phyloP scores from a whole-genome alignment of 1,140 invertebrate genomes.

The Bombus vancouverensis region DNA sequence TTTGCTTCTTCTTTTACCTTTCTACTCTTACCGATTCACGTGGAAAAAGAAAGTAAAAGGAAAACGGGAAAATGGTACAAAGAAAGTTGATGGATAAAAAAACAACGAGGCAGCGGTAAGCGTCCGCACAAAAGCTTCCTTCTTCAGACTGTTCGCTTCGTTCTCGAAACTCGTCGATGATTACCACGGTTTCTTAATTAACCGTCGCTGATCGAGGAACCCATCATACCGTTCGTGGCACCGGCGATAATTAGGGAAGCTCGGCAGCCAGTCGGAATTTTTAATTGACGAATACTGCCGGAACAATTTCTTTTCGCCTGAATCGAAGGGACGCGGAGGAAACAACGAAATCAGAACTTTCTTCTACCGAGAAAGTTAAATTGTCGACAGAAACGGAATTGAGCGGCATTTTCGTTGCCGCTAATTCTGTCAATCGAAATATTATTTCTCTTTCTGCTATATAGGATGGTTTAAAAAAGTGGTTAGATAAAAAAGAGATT shows the following conservation, averaged over 20 bases:
- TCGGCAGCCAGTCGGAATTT: constrained; percentile 56
- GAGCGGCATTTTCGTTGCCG: constrained; percentile 1
- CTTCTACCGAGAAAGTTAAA: constrained; percentile 32
- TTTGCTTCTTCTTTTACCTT: not conserved
- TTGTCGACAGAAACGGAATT: constrained; percentile 24
- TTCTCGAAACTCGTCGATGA: constrained; percentile 54
- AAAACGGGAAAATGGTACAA: not conserved
- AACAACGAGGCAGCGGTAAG: constrained; percentile 25
- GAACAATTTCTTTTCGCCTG: constrained; percentile 32
- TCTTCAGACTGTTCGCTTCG: constrained; percentile 30
- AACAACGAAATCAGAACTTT: constrained; percentile 32
- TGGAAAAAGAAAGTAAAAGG: not conserved
- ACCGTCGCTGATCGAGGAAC: constrained; percentile 62
- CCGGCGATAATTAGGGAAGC: constrained; percentile 63
- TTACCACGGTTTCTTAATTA: constrained; percentile 63
- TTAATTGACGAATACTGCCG: constrained; percentile 61
- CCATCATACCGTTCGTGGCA: constrained; percentile 11
- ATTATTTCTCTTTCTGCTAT: not conserved
- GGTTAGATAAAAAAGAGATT: too few relatives aligned
- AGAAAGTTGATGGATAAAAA: constrained; percentile 18
- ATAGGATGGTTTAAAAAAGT: not conserved
- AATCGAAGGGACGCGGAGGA: not conserved
- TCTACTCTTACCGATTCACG: not conserved
- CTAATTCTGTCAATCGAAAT: not conserved
- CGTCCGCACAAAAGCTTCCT: constrained; percentile 31